Conservation (phyloP, 2,113 vertebrate species). For the Melanotaenia duboulayi region DNA sequence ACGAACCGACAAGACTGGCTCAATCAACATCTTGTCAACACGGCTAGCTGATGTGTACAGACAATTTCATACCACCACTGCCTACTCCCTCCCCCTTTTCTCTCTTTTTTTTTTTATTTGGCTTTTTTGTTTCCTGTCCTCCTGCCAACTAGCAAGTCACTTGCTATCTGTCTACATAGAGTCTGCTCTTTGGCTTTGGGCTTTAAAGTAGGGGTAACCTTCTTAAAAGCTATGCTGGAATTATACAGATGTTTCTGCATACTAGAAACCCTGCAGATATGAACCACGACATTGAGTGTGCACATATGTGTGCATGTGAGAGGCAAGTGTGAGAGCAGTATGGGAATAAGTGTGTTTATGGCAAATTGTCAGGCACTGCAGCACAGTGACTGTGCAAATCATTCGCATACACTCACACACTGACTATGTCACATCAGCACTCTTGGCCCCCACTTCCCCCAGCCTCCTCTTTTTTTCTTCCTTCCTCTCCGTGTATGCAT, state of each 20-base stretch:
- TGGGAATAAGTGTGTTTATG: conserved; percentile 65
- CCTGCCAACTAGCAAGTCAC: conserved; percentile 76
- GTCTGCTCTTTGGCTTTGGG: conserved; percentile 72
- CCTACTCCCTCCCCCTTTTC: conserved; percentile 58
- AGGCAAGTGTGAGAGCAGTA: conserved; percentile 42
- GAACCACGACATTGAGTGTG: conserved; percentile 48
- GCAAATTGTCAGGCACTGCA: conserved; percentile 67
- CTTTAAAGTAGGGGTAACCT: conserved; percentile 51
- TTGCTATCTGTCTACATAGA: conserved; percentile 72
- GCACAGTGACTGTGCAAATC: conserved; percentile 57
- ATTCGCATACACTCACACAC: conserved; percentile 50
- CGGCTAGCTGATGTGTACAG: conserved; percentile 80
- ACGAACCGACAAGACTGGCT: conserved; percentile 82
- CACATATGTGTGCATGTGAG: conserved; percentile 18
- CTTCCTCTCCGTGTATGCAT: conserved; percentile 52
- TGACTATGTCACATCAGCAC: conserved; percentile 75
- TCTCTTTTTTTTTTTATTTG: conserved; percentile 50
- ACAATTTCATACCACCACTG: conserved; percentile 77
- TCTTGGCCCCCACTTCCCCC: conserved; percentile 30
- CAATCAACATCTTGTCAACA: conserved; percentile 85
- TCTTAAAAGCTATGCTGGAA: conserved; percentile 68
- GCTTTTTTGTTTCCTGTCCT: conserved; percentile 69
- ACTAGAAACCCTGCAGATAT: conserved; percentile 69
- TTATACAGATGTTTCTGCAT: conserved; percentile 69
- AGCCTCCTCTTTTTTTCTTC: conserved; percentile 17